Base-by-base conservation (phyloP, 1,140 invertebrate genomes). In the Cyclina sinensis region DNA sequence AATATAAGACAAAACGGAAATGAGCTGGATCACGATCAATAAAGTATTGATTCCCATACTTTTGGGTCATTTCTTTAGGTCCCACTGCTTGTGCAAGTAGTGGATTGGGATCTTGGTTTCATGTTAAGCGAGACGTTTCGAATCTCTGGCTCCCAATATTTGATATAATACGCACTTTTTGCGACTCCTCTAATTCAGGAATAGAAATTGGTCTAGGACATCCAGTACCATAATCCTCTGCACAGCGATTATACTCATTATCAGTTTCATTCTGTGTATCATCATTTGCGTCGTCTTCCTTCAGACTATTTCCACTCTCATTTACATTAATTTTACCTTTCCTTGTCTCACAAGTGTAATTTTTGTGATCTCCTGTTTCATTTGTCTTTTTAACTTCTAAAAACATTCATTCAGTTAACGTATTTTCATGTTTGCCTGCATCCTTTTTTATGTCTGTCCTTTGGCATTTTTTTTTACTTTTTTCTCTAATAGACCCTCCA, bases 131-230 rank as follows among this genome's bases (percentile, higher is more conserved):
- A 14, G 73, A 76, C 1, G 73, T 76, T 30, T 76, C 73, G 21
- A 76, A 76, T 9, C 39, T n/a, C 48, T 76, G 73, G 1, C 73
- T 43, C 0, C 73, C 73, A 1, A 76, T 51, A 48, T 76, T 76
- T 48, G 48, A 16, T 43, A 76, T 51, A 30, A 76, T 76, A 1
- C 43, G 1, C 9, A 43, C 43, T 16, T 76, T 70, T n/a, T 70
- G 65, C 4, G 35, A 12, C 14, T 37, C 4, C 21, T 70, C 21
- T 3, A 70, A 5, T 37, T 16, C 3, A 9, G 65, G 65, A 16
- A 70, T 39, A n/a, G 4, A 70, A 18, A 1, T 18, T n/a, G 18
- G 18, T 24, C 24, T 54, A 3, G 51, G 51, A 11, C 51, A 18
- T 18, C 14, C 51, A 27, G 57, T 62, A 1, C 9, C 24, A 62